Percentiles rank a stretch among this genome's conserved stretches.
phyloP scores from a whole-genome alignment of 2,113 vertebrate genomes.

The Brevimyrus niger region DNA sequence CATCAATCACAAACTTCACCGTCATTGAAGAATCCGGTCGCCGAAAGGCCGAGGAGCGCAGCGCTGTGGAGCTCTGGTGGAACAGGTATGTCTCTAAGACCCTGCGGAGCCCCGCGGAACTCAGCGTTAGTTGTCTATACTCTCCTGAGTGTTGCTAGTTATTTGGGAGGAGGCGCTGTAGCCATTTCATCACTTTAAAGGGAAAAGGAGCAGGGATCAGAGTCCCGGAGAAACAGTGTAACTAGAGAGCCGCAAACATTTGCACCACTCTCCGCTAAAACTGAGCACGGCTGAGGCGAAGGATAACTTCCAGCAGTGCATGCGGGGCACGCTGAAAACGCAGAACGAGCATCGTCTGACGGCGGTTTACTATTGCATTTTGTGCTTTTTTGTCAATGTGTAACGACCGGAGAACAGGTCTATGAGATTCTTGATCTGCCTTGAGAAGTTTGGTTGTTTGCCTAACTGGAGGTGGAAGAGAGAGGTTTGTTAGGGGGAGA shows the following conservation, averaged over 20 bases:
- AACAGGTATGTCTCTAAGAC: constrained; percentile 57
- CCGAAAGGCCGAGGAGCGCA: background rate
- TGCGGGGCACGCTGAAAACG: constrained; percentile 40
- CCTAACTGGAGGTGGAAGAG: constrained; percentile 46
- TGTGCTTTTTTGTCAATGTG: constrained; percentile 33
- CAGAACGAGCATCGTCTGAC: constrained; percentile 38
- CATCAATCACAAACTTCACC: background rate
- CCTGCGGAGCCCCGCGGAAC: constrained; percentile 57
- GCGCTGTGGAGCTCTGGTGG: constrained; percentile 7
- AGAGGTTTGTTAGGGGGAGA: constrained; percentile 45
- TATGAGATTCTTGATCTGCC: constrained; percentile 55
- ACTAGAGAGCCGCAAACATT: constrained; percentile 50
- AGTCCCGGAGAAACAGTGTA: constrained; percentile 45
- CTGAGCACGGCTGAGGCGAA: constrained; percentile 28
- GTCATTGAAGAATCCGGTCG: background rate
- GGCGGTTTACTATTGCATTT: constrained; percentile 36
- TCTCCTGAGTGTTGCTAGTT: constrained; percentile 60
- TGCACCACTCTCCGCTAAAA: constrained; percentile 43
- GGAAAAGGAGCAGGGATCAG: constrained; percentile 50
- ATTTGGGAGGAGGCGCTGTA: constrained; percentile 68
- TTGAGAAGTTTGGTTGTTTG: constrained; percentile 63
- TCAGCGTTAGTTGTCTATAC: constrained; percentile 55
- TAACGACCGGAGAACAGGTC: constrained; percentile 50
- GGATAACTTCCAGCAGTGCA: constrained; percentile 56
- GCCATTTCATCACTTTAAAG: constrained; percentile 63